Evolutionary conservation across 1,140 invertebrate genomes (phyloP).

Genomic region (Dolichoris vasculosae): DNA sequence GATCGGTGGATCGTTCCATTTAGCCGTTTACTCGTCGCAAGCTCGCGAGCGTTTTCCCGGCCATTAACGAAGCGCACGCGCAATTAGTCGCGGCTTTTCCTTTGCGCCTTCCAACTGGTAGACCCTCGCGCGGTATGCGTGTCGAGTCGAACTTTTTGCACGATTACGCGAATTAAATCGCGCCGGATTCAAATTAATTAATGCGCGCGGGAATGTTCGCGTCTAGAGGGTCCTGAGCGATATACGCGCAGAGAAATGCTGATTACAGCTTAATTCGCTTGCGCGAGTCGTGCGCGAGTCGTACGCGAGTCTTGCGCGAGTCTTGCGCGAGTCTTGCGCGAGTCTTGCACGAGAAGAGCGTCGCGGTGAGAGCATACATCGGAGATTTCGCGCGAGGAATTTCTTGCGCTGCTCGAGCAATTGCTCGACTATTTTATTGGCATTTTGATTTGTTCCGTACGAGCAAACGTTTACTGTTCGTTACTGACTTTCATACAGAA

Average conservation of each 20-base stretch:
- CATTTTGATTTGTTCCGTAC: neutral
- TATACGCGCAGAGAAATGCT: conserved; percentile 22
- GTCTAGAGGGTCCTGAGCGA: neutral
- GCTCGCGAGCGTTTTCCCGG: neutral
- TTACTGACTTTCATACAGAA: neutral
- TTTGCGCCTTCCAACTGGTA: neutral
- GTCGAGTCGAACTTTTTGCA: neutral
- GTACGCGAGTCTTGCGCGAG: conserved; percentile 13
- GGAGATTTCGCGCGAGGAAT: neutral
- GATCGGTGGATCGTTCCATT: too few relatives aligned
- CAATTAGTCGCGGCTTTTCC: conserved; percentile 20
- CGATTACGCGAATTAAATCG: neutral
- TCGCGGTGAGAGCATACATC: neutral
- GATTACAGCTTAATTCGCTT: conserved; percentile 41
- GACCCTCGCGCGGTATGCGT: neutral
- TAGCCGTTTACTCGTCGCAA: too few relatives aligned
- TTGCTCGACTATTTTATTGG: neutral
- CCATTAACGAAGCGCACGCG: neutral
- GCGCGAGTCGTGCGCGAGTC: neutral
- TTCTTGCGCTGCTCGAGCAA: neutral
- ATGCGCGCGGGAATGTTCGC: conserved; percentile 14
- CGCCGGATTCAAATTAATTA: conserved; percentile 50
- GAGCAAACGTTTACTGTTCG: neutral
- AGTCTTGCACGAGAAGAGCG: too few relatives aligned
- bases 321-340: neutral